A percentile compares a stretch with the other conserved stretches of the same genome.
phyloP scores from a whole-genome alignment of 2,797 vertebrate genomes.

The Hylomyscus alleni region DNA sequence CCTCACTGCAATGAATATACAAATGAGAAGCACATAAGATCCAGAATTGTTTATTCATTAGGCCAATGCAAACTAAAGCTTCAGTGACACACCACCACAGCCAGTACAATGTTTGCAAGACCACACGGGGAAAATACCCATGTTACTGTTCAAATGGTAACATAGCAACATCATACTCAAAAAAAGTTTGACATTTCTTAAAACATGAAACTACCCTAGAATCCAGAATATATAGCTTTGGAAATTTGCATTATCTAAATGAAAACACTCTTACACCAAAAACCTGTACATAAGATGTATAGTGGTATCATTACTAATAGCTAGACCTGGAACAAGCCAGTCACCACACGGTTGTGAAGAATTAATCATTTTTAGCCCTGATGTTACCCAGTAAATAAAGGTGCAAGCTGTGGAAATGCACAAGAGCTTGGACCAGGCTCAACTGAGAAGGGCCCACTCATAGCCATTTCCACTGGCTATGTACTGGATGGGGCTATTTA shows the following conservation, averaged over 20 bases:
- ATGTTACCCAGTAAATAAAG: background rate
- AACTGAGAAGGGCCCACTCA: slow-evolving; percentile 20
- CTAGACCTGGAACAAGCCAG: background rate
- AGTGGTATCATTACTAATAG: slow-evolving; percentile 21
- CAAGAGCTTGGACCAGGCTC: background rate
- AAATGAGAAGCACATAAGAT: background rate
- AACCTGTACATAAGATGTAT: background rate
- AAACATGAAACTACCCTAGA: slow-evolving; percentile 19
- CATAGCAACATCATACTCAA: background rate
- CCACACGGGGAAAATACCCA: background rate
- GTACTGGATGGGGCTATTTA: background rate
- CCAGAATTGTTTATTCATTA: background rate
- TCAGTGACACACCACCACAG: background rate
- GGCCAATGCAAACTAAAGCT: background rate
- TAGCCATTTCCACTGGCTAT: background rate
- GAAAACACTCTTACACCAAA: slow-evolving; percentile 58
- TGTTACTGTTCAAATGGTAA: background rate
- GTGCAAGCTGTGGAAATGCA: background rate
- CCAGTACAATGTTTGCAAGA: background rate
- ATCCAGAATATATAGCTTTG: background rate
- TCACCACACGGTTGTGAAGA: background rate
- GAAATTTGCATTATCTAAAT: slow-evolving; percentile 14
- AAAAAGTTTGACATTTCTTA: slow-evolving; percentile 46
- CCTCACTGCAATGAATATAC: background rate
- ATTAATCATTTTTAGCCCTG: background rate